Evolutionary conservation across 2,888 invertebrate species (phyloP).

Genomic region (Calameuta filiformis): DNA sequence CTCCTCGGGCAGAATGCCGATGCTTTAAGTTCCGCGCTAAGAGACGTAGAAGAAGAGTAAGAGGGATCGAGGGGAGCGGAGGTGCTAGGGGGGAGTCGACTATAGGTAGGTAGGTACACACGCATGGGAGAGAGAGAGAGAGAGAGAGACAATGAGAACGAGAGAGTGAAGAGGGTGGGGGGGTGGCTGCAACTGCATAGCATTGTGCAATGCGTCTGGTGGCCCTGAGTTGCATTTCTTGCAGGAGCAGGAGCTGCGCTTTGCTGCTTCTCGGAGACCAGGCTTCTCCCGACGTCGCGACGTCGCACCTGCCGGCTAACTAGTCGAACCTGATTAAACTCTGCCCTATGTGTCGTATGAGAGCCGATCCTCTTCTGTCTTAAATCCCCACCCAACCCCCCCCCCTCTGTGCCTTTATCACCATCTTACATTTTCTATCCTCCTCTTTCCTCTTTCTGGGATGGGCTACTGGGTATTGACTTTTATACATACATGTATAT

Average conservation of each 20-base stretch:
- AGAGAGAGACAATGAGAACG: slow-evolving; percentile 14
- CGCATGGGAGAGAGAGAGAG: slow-evolving; percentile 16
- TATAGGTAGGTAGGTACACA: slow-evolving; percentile 15
- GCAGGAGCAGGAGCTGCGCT: slow-evolving; percentile 26
- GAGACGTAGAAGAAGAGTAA: too few relatives aligned
- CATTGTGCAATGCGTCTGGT: slow-evolving; percentile 45
- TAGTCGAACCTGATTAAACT: slow-evolving; percentile 66
- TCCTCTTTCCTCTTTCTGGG: slow-evolving; percentile 3
- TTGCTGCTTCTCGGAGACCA: slow-evolving; percentile 37
- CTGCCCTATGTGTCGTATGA: slow-evolving; percentile 51
- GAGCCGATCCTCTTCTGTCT: not conserved
- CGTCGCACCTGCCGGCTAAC: slow-evolving; percentile 63
- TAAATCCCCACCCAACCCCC: not conserved
- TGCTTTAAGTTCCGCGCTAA: slow-evolving; percentile 22
- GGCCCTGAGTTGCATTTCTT: slow-evolving; percentile 48
- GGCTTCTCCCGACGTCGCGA: slow-evolving; percentile 30
- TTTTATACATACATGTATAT: not conserved
- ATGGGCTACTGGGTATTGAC: slow-evolving; percentile 3
- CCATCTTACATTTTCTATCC: not conserved
- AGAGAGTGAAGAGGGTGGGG: not conserved
- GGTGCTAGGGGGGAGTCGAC: slow-evolving; percentile 20
- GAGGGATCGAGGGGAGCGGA: not conserved
- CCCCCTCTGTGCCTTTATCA: not conserved
- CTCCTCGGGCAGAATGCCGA: slow-evolving; percentile 36
- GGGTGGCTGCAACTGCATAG: slow-evolving; percentile 27